phyloP scores from a whole-genome alignment of 2,888 invertebrate genomes.

The Drosophila hamatofila region DNA sequence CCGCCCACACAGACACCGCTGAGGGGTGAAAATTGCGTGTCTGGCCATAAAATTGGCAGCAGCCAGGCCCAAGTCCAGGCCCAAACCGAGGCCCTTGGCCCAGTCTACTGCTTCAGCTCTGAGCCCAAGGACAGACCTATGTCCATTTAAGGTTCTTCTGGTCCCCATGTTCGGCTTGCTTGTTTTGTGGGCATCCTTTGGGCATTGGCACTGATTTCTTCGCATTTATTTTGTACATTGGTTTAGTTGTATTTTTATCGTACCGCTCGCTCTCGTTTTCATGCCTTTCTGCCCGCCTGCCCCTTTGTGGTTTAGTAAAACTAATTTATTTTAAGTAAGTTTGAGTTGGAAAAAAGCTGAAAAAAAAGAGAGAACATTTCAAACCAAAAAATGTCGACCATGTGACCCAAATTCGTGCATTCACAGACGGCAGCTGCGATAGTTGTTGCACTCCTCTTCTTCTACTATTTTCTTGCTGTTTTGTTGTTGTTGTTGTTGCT shows the following conservation, averaged over 20 bases:
- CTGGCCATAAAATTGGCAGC: constrained; percentile 73
- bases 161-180: constrained; percentile 33
- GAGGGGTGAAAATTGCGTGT: constrained; percentile 73
- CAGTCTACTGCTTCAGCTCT: constrained; percentile 5
- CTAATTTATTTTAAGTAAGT: constrained; percentile 78
- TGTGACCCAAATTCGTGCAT: constrained; percentile 72
- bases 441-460: constrained; percentile 30
- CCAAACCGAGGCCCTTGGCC: constrained; percentile 17
- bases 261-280: not conserved
- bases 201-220: constrained; percentile 79
- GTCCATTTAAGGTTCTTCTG: constrained; percentile 61
- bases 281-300: not conserved
- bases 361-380: constrained; percentile 8
- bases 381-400: constrained; percentile 53
- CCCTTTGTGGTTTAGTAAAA: constrained; percentile 70
- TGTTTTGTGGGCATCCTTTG: constrained; percentile 68
- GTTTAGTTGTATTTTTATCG: constrained; percentile 40
- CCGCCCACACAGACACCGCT: constrained; percentile 20
- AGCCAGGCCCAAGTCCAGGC: constrained; percentile 18
- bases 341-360: constrained; percentile 43
- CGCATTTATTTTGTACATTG: constrained; percentile 72
- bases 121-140: constrained; percentile 60
- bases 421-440: constrained; percentile 43
- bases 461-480: constrained; percentile 16
- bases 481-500: constrained; percentile 11